phyloP scores from a whole-genome alignment of 1,140 invertebrate species.

The Neodiprion fabricii region DNA sequence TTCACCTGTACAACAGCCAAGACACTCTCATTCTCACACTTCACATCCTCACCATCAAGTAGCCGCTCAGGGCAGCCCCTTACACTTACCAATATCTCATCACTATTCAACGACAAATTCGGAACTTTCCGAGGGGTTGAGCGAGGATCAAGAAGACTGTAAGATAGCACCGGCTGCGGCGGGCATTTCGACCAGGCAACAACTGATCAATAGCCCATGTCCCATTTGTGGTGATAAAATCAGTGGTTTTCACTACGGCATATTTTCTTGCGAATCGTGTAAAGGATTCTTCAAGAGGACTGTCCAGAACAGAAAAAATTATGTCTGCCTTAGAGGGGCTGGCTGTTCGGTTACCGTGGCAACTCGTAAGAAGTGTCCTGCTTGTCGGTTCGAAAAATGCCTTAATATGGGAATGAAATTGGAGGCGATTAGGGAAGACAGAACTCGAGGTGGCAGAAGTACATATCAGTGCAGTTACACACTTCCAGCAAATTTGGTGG shows the following conservation, averaged over 20 bases:
- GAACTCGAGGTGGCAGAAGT: constrained; percentile 92
- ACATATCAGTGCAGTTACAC: constrained; percentile 95
- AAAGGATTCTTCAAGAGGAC: constrained; percentile 99
- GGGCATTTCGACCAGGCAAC: constrained; percentile 82
- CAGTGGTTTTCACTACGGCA: constrained; percentile 94
- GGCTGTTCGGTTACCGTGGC: constrained; percentile 90
- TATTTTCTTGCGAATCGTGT: constrained; percentile 96
- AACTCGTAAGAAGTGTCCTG: constrained; percentile 95
- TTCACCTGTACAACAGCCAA: constrained; percentile 77
- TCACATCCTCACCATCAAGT: constrained; percentile 44
- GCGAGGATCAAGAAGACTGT: constrained; percentile 58
- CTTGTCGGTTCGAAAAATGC: constrained; percentile 97
- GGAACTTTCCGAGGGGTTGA: constrained; percentile 46
- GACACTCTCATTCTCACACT: constrained; percentile 50
- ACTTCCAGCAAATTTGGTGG: constrained; percentile 71
- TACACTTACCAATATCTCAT: constrained; percentile 57
- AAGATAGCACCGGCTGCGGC: constrained; percentile 66
- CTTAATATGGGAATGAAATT: constrained; percentile 96
- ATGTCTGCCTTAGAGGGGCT: constrained; percentile 90
- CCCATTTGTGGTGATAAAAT: constrained; percentile 96
- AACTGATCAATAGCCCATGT: constrained; percentile 83
- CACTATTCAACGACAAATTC: constrained; percentile 42
- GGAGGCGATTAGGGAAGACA: constrained; percentile 94
- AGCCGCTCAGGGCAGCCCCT: constrained; percentile 59
- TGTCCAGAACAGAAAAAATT: constrained; percentile 97